A percentile compares a stretch with the other conserved stretches of the same genome.
Conservation (phyloP, 2,797 vertebrate genomes). For the Liparis tanakae region DNA sequence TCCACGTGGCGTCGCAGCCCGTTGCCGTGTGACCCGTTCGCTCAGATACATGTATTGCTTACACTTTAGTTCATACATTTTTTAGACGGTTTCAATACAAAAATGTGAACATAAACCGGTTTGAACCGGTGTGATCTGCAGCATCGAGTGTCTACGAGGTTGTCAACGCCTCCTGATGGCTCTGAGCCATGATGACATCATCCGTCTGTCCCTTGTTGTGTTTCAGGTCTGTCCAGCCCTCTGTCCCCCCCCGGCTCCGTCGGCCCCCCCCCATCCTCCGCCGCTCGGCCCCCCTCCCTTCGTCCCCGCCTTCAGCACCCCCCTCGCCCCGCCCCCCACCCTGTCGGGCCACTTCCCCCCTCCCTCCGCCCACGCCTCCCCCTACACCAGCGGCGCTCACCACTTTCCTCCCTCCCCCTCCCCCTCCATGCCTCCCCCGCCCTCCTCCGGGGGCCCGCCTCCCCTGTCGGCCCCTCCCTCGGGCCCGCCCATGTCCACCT, state of each 20-base stretch:
- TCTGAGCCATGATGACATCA: not conserved
- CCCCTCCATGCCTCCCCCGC: constrained; percentile 51
- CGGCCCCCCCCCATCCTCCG: constrained; percentile 58
- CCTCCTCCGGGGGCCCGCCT: constrained; percentile 53
- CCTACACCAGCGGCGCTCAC: constrained; percentile 54
- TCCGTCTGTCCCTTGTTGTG: not conserved
- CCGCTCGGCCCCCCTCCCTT: constrained; percentile 60
- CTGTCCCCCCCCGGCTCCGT: constrained; percentile 69
- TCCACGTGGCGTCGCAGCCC: no score
- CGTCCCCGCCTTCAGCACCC: constrained; percentile 63
- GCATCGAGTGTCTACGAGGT: not conserved
- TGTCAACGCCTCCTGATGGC: not conserved
- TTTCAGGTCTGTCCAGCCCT: constrained; percentile 78
- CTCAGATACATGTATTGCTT: no score
- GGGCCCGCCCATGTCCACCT: constrained; percentile 86
- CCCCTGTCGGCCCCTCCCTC: constrained; percentile 77
- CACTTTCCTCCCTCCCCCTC: constrained; percentile 36
- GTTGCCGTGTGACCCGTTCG: no score
- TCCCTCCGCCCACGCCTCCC: constrained; percentile 49
- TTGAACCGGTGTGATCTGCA: no score
- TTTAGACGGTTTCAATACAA: no score
- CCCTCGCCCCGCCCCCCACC: constrained; percentile 35
- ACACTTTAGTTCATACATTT: no score
- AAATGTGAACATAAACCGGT: no score
- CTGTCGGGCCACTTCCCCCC: constrained; percentile 49